phyloP scores from a whole-genome alignment of 2,797 vertebrate genomes.

The Anguilla pacifica region DNA sequence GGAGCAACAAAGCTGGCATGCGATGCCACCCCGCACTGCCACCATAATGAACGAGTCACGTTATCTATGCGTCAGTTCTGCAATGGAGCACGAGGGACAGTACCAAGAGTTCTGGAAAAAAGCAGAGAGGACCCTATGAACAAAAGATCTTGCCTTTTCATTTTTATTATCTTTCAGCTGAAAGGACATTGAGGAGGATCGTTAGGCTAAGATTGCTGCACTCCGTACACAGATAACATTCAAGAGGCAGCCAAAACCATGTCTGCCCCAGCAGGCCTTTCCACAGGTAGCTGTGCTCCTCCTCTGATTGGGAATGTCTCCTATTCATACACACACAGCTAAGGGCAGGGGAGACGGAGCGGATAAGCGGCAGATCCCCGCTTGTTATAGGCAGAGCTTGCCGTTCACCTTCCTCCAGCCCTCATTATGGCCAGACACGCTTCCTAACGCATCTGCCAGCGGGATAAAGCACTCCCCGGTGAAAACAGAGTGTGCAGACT shows the following conservation, averaged over 20 bases:
- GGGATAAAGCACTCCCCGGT: neutral
- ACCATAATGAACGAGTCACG: neutral
- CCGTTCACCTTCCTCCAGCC: neutral
- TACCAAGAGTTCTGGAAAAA: neutral
- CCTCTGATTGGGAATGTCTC: neutral
- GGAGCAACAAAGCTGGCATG: neutral
- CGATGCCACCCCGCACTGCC: neutral
- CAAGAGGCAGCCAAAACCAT: neutral
- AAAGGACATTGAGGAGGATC: neutral
- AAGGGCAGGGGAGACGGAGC: neutral
- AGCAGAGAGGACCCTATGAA: neutral
- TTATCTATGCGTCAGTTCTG: neutral
- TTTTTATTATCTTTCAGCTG: neutral
- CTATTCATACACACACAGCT: neutral
- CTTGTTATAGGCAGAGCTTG: neutral
- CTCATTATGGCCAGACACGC: neutral
- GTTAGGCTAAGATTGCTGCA: neutral
- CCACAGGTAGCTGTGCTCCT: neutral
- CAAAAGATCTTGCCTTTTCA: neutral
- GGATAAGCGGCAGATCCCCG: neutral
- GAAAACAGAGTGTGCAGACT: neutral
- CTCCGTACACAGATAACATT: neutral
- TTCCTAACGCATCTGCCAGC: neutral
- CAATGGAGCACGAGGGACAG: neutral
- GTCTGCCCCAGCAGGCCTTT: neutral